Percentiles rank a stretch among this genome's conserved stretches.
Conservation (phyloP, 2,888 invertebrate species). For the Apantesis nais region DNA sequence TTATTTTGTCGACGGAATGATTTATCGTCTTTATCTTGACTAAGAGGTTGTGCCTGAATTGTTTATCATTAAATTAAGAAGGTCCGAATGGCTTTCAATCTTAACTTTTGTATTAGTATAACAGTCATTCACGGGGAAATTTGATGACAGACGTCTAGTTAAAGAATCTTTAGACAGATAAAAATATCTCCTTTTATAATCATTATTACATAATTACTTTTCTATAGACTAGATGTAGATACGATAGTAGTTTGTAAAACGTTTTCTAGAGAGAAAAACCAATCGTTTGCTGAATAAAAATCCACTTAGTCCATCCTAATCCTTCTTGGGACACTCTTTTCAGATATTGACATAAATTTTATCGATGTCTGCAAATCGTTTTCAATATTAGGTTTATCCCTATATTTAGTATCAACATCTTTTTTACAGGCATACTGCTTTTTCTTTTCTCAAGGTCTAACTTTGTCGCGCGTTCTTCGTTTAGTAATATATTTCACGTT, state of each 20-base stretch:
- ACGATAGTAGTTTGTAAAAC: neutral
- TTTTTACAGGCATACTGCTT: neutral
- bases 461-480: neutral
- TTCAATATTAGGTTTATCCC: constrained; percentile 10
- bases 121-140: neutral
- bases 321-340: constrained; percentile 17
- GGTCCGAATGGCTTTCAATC: neutral
- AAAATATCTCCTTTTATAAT: no score
- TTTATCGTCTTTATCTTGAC: constrained; percentile 14
- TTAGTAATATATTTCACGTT: no score
- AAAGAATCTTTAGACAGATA: neutral
- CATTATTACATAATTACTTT: neutral
- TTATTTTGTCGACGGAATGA: constrained; percentile 20
- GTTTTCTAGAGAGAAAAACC: neutral
- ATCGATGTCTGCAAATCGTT: constrained; percentile 8
- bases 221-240: neutral
- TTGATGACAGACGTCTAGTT: neutral
- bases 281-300: constrained; percentile 26
- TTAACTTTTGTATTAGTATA: neutral
- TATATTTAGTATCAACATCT: constrained; percentile 6
- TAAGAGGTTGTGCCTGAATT: constrained; percentile 6
- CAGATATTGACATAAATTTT: constrained; percentile 9
- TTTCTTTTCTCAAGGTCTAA: neutral
- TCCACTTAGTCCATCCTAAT: constrained; percentile 31
- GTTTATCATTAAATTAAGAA: constrained; percentile 9